A percentile compares a stretch with the other conserved stretches of the same genome.
Evolutionary conservation across 2,113 vertebrate species (phyloP).

Genomic region (Larimichthys crocea): DNA sequence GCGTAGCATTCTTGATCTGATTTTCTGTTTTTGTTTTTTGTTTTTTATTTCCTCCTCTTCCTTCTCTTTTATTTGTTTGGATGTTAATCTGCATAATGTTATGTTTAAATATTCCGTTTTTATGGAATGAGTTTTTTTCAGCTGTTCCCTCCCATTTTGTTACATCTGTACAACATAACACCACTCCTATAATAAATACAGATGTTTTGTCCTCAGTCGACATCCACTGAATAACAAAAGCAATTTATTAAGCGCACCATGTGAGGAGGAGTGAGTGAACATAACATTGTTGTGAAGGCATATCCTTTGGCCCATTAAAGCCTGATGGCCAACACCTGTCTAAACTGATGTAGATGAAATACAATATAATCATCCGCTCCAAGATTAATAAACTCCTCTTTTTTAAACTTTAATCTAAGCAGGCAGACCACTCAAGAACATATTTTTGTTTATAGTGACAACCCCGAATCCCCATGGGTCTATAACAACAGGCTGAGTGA

Average conservation of each 20-base stretch:
- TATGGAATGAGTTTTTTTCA: neutral
- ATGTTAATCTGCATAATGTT: neutral
- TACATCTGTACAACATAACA: neutral
- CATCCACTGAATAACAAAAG: conserved; percentile 32
- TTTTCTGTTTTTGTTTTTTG: neutral
- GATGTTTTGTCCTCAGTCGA: conserved; percentile 1
- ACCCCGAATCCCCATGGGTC: neutral
- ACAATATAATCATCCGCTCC: conserved; percentile 9
- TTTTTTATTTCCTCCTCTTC: too few species aligned
- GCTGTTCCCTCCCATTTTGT: neutral
- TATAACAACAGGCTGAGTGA: conserved; percentile 37
- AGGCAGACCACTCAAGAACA: conserved; percentile 32
- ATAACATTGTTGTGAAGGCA: neutral
- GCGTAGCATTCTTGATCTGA: neutral
- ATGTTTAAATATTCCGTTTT: neutral
- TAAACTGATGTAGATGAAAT: conserved; percentile 49
- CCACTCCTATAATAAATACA: neutral
- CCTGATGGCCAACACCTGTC: conserved; percentile 56
- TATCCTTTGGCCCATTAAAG: neutral
- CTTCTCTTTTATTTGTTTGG: neutral
- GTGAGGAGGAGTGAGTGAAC: conserved; percentile 2
- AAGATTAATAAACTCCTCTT: conserved; percentile 24
- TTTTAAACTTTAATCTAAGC: conserved; percentile 27
- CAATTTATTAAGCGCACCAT: neutral
- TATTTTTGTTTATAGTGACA: conserved; percentile 39